A percentile compares a stretch with the other conserved stretches of the same genome.
Conservation (phyloP, 2,888 invertebrate species). For the Caradrina clavipalpis region DNA sequence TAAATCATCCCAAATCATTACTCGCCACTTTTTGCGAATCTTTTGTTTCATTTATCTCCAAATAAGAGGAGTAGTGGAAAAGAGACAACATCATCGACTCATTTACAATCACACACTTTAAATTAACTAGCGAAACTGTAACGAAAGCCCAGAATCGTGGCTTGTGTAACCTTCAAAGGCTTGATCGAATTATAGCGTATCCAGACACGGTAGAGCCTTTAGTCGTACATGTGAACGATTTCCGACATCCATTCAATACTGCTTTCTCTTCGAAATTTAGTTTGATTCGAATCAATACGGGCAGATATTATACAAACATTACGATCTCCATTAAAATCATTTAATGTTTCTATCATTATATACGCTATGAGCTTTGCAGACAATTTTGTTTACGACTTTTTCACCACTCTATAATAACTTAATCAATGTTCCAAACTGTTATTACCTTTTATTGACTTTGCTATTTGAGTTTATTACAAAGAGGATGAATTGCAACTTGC, state of each 20-base stretch:
- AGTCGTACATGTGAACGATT: slow-evolving; percentile 53
- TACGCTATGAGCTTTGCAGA: background rate
- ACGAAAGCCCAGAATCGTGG: slow-evolving; percentile 60
- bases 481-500: slow-evolving; percentile 33
- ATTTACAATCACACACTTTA: slow-evolving; percentile 48
- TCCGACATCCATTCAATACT: slow-evolving; percentile 59
- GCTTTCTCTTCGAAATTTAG: slow-evolving; percentile 74
- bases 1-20: slow-evolving; percentile 18
- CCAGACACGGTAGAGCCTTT: slow-evolving; percentile 43
- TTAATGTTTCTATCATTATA: slow-evolving; percentile 15
- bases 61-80: slow-evolving; percentile 11
- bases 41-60: slow-evolving; percentile 16
- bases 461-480: background rate
- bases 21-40: slow-evolving; percentile 23
- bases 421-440: background rate
- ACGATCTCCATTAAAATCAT: slow-evolving; percentile 37
- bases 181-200: slow-evolving; percentile 59
- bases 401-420: background rate
- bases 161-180: slow-evolving; percentile 56
- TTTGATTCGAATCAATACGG: slow-evolving; percentile 66
- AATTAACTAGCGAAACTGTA: slow-evolving; percentile 60
- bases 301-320: slow-evolving; percentile 43
- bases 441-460: background rate
- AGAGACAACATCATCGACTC: slow-evolving; percentile 25
- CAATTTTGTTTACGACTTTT: slow-evolving; percentile 9